These are phyloP conservation scores for Macropus fuliginosus DNA, from an alignment of 2,797 vertebrate species.

Conservation along the genomic window DNA sequence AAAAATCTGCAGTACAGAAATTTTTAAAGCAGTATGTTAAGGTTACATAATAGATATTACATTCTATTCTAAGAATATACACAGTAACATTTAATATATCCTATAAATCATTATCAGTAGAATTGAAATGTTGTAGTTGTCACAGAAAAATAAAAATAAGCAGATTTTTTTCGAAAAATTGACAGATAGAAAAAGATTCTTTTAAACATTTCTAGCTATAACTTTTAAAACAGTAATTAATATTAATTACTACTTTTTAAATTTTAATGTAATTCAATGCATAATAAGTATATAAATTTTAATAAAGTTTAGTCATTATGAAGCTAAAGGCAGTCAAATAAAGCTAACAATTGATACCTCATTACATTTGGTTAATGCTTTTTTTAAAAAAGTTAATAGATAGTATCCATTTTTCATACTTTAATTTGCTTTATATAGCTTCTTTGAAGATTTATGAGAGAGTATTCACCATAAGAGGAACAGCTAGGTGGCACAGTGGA, in stretches of 20 bases:
- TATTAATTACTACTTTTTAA: background rate
- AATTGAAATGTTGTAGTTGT: background rate
- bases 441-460: constrained; percentile 18
- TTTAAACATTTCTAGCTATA: background rate
- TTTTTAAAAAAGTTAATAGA: background rate
- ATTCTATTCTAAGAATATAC: background rate
- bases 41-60: background rate
- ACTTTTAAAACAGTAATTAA: background rate
- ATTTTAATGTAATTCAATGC: background rate
- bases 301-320: constrained; percentile 9
- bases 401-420: constrained; percentile 22
- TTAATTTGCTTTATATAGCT: constrained; percentile 7
- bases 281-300: background rate
- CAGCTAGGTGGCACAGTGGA: background rate
- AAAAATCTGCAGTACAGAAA: background rate
- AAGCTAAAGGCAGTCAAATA: constrained; percentile 34
- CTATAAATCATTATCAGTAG: background rate
- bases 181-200: background rate
- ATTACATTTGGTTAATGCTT: constrained; percentile 15
- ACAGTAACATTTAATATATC: background rate
- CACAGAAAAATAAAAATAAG: background rate
- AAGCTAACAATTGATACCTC: constrained; percentile 24
- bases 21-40: background rate
- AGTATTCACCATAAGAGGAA: background rate
- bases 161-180: background rate